Conservation (phyloP, 2,888 invertebrate genomes). For the Trilocha varians region DNA sequence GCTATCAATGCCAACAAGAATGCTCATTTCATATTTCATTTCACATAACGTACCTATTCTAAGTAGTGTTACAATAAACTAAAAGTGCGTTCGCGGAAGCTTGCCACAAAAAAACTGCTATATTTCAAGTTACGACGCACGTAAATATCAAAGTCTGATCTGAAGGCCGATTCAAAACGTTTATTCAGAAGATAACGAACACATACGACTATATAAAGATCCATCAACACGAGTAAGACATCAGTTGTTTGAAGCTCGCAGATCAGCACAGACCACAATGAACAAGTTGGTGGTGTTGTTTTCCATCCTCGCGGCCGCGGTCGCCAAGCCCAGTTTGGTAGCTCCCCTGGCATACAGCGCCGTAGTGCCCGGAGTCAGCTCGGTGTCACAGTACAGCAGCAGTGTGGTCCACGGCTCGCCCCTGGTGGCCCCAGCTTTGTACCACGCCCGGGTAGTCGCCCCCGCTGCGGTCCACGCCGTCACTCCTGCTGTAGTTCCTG, state of each 20-base stretch:
- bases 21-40: no score
- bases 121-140: constrained; percentile 9
- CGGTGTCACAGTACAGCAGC: constrained; percentile 37
- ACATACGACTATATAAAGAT: constrained; percentile 49
- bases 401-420: constrained; percentile 42
- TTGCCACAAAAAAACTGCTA: constrained; percentile 21
- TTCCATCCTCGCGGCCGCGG: constrained; percentile 72
- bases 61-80: neutral
- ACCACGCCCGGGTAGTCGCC: constrained; percentile 18
- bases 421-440: constrained; percentile 24
- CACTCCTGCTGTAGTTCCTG: constrained; percentile 13
- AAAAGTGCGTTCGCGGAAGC: constrained; percentile 10
- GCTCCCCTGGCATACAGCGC: constrained; percentile 41
- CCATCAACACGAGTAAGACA: constrained; percentile 29
- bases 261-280: constrained; percentile 66
- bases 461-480: constrained; percentile 17
- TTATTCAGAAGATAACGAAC: constrained; percentile 33
- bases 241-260: constrained; percentile 54
- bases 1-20: no score
- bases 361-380: constrained; percentile 36
- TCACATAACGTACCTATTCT: no score
- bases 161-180: constrained; percentile 54
- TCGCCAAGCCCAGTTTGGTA: constrained; percentile 59
- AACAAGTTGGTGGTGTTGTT: constrained; percentile 75
- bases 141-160: constrained; percentile 27